Conservation (phyloP, 2,888 invertebrate species). For the Leptinotarsa tumamoca region DNA sequence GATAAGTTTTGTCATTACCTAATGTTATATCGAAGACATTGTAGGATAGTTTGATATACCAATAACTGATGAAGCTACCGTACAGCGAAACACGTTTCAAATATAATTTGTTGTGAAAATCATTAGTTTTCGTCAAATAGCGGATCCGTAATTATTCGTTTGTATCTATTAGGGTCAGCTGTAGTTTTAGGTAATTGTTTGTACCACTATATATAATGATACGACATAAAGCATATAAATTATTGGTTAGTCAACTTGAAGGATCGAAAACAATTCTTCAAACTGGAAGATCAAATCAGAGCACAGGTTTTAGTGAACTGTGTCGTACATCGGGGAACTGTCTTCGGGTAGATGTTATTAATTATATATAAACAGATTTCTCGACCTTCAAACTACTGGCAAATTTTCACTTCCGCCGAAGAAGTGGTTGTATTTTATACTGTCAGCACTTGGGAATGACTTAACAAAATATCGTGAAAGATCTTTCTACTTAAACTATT, state of each 20-base stretch:
- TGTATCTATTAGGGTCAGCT: too few relatives aligned
- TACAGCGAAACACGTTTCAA: too few relatives aligned
- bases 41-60: too few relatives aligned
- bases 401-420: not conserved
- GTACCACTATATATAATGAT: not conserved
- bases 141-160: too few relatives aligned
- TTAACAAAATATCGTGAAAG: not conserved
- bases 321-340: not conserved
- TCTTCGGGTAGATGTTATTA: not conserved
- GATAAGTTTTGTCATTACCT: too few relatives aligned
- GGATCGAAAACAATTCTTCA: not conserved
- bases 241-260: not conserved
- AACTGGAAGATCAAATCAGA: not conserved
- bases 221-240: not conserved
- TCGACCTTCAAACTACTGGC: not conserved
- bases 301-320: not conserved
- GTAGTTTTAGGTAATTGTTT: too few relatives aligned
- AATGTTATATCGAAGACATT: too few relatives aligned
- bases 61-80: too few relatives aligned
- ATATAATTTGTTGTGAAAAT: too few relatives aligned
- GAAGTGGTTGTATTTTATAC: not conserved
- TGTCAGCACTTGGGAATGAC: not conserved
- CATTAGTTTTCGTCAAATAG: too few relatives aligned
- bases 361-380: not conserved
- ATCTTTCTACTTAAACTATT: not conserved